Evolutionary conservation across 2,113 vertebrate species (phyloP).

Genomic region (Limanda limanda): DNA sequence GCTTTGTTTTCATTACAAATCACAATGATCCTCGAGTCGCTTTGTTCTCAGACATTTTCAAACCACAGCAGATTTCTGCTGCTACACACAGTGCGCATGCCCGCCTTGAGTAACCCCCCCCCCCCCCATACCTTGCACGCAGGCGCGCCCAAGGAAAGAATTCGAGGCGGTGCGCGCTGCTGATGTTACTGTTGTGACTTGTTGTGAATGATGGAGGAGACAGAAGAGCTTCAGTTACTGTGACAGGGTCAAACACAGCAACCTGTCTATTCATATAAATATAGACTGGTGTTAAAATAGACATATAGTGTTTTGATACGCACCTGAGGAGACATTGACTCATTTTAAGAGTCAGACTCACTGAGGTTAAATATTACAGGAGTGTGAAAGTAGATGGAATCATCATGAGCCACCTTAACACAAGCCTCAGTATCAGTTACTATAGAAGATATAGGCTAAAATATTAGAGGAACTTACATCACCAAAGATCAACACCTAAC

Average conservation of each 20-base stretch:
- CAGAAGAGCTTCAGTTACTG: neutral
- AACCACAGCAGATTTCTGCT: constrained; percentile 46
- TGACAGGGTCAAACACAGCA: neutral
- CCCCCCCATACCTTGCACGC: constrained; percentile 5
- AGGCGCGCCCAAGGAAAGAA: constrained; percentile 63
- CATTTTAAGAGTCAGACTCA: neutral
- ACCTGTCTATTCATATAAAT: neutral
- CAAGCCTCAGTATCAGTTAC: too few relatives aligned
- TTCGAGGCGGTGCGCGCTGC: constrained; percentile 27
- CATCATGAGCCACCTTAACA: too few relatives aligned
- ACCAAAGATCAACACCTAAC: too few relatives aligned
- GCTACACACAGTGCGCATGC: constrained; percentile 36
- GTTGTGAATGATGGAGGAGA: constrained; percentile 34
- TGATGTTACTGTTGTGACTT: constrained; percentile 58
- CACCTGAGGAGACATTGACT: neutral
- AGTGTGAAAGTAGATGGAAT: neutral
- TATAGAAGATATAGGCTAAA: too few relatives aligned
- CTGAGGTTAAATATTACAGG: neutral
- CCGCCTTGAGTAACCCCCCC: constrained; percentile 14
- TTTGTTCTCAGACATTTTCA: constrained; percentile 45
- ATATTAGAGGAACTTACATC: too few relatives aligned
- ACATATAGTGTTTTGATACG: neutral
- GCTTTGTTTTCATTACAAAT: constrained; percentile 66
- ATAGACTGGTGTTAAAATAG: neutral
- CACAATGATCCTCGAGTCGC: neutral